A percentile compares a stretch with the other conserved stretches of the same genome.
These are phyloP conservation scores for Amia ocellicauda DNA, from an alignment of 2,113 vertebrate genomes.

Conservation along the genomic window DNA sequence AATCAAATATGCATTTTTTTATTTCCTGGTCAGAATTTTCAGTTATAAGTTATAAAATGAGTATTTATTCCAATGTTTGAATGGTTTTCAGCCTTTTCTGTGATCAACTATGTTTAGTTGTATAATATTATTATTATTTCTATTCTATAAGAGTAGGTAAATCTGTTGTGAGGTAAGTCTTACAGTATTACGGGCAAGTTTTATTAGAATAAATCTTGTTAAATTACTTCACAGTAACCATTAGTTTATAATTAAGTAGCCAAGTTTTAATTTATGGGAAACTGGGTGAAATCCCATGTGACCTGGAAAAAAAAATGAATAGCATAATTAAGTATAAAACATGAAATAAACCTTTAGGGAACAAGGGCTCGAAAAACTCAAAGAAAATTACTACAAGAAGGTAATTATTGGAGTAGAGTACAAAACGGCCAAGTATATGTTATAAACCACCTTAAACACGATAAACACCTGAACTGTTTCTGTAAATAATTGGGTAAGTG, in stretches of 20 bases:
- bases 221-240: background rate
- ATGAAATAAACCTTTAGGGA: conserved; percentile 64
- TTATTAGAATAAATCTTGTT: background rate
- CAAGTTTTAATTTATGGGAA: conserved; percentile 45
- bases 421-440: conserved; percentile 30
- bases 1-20: too few relatives aligned
- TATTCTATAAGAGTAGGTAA: too few relatives aligned
- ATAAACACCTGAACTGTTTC: too few relatives aligned
- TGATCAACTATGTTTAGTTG: too few relatives aligned
- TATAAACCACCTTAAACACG: too few relatives aligned
- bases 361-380: conserved; percentile 53
- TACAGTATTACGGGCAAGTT: background rate
- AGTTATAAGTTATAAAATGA: too few relatives aligned
- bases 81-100: too few relatives aligned
- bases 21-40: too few relatives aligned
- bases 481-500: too few relatives aligned
- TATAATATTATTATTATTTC: too few relatives aligned
- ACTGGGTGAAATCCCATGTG: conserved; percentile 32
- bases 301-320: conserved; percentile 43
- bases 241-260: conserved; percentile 23
- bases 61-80: too few relatives aligned
- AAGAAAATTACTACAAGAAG: conserved; percentile 70
- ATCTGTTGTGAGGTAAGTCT: too few relatives aligned
- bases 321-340: conserved; percentile 57
- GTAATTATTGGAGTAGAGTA: conserved; percentile 68